phyloP scores from a whole-genome alignment of 2,888 invertebrate genomes.

The Agapostemon virescens region DNA sequence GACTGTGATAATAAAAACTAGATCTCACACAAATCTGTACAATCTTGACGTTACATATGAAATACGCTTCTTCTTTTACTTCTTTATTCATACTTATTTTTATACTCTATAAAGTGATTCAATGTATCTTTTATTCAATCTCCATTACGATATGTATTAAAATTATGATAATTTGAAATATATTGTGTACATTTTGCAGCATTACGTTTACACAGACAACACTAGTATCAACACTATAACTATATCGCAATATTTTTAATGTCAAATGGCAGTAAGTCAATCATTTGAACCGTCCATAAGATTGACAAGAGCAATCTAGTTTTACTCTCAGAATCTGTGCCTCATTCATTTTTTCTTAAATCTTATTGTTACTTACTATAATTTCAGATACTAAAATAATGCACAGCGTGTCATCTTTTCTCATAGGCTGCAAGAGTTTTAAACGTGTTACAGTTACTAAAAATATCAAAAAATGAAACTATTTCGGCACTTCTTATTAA shows the following conservation, averaged over 20 bases:
- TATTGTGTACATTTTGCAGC: slow-evolving; percentile 31
- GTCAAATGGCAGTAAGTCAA: slow-evolving; percentile 63
- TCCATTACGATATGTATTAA: slow-evolving; percentile 67
- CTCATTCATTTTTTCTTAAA: slow-evolving; percentile 30
- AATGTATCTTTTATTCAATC: slow-evolving; percentile 32
- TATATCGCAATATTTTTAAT: slow-evolving; percentile 54
- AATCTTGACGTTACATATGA: slow-evolving; percentile 31
- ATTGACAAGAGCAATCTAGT: slow-evolving; percentile 58
- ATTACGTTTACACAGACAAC: slow-evolving; percentile 40
- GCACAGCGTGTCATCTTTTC: slow-evolving; percentile 52
- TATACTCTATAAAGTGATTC: slow-evolving; percentile 38
- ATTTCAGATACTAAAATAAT: slow-evolving; percentile 41
- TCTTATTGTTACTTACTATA: slow-evolving; percentile 14
- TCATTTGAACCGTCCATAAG: slow-evolving; percentile 45
- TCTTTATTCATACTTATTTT: slow-evolving; percentile 42
- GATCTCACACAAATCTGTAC: slow-evolving; percentile 50
- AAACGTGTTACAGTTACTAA: slow-evolving; percentile 51
- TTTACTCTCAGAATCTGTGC: slow-evolving; percentile 68
- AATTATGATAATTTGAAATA: slow-evolving; percentile 58
- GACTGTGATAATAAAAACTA: slow-evolving; percentile 66
- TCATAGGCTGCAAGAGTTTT: slow-evolving; percentile 56
- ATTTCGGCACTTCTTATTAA: slow-evolving; percentile 65
- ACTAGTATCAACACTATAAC: slow-evolving; percentile 37
- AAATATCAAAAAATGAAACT: slow-evolving; percentile 62
- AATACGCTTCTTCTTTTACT: slow-evolving; percentile 29